Conservation (phyloP, 92 coral and sea anemone species). For the Metridium senile region DNA sequence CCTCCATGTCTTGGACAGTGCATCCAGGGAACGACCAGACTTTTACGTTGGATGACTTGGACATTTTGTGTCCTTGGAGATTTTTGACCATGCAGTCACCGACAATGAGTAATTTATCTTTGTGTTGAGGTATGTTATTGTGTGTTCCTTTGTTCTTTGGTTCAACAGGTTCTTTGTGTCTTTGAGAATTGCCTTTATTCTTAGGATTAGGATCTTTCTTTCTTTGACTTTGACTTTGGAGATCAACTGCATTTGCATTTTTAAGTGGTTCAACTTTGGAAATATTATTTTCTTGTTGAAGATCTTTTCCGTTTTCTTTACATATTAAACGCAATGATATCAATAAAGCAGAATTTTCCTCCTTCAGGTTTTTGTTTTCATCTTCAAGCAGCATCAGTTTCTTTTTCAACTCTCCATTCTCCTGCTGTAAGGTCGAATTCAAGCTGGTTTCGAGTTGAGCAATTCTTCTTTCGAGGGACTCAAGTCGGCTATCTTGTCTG, state of each 20-base stretch:
- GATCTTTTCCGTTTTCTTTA: too few species aligned
- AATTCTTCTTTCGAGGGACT: not conserved
- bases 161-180: not conserved
- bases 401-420: too few species aligned
- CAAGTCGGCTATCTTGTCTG: not conserved
- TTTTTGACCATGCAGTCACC: slow-evolving; percentile 11
- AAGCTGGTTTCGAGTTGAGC: not conserved
- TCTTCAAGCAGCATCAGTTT: not conserved
- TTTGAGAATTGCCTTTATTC: too few species aligned
- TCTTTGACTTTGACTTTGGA: too few species aligned
- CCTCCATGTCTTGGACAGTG: not conserved
- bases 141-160: not conserved
- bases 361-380: not conserved
- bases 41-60: not conserved
- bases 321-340: too few species aligned
- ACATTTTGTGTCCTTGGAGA: slow-evolving; percentile 13
- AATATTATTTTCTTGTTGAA: too few species aligned
- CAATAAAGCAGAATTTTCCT: not conserved
- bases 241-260: too few species aligned
- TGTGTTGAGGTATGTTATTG: not conserved
- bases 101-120: not conserved
- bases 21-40: slow-evolving; percentile 10
- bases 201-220: too few species aligned
- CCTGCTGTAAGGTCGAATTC: too few species aligned
- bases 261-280: too few species aligned